phyloP scores from a whole-genome alignment of 2,888 invertebrate genomes.

The Limnephilus lunatus region DNA sequence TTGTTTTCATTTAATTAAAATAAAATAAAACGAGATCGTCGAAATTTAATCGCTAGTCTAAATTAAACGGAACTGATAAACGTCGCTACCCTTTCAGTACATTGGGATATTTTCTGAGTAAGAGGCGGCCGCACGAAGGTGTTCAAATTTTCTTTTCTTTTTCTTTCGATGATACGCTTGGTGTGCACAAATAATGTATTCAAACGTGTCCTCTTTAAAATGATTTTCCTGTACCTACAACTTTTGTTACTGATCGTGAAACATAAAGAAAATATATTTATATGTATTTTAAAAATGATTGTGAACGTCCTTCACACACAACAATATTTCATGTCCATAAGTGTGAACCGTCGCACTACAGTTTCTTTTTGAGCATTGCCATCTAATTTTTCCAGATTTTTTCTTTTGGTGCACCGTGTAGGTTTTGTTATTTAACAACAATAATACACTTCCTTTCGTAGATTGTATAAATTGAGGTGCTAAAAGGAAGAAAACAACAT shows the following conservation, averaged over 20 bases:
- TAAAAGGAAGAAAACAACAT: neutral
- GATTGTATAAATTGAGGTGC: neutral
- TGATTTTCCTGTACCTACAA: too few relatives aligned
- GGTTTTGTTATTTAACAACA: neutral
- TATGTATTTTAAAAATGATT: neutral
- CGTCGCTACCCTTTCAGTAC: too few relatives aligned
- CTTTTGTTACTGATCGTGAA: neutral
- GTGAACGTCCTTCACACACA: neutral
- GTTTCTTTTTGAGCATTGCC: constrained; percentile 10
- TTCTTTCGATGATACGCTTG: too few relatives aligned
- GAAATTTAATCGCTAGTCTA: too few relatives aligned
- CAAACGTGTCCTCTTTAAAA: too few relatives aligned
- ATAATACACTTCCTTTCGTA: neutral
- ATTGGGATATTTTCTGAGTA: too few relatives aligned
- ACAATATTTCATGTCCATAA: neutral
- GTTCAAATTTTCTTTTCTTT: too few relatives aligned
- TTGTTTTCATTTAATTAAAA: too few relatives aligned
- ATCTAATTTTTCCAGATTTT: neutral
- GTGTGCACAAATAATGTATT: too few relatives aligned
- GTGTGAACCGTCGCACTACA: neutral
- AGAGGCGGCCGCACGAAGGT: too few relatives aligned
- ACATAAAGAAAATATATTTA: neutral
- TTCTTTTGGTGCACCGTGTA: neutral
- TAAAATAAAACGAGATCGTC: too few relatives aligned
- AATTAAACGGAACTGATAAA: too few relatives aligned